These are phyloP conservation scores for Xylota segnis DNA, from an alignment of 2,888 invertebrate species.

Conservation along the genomic window DNA sequence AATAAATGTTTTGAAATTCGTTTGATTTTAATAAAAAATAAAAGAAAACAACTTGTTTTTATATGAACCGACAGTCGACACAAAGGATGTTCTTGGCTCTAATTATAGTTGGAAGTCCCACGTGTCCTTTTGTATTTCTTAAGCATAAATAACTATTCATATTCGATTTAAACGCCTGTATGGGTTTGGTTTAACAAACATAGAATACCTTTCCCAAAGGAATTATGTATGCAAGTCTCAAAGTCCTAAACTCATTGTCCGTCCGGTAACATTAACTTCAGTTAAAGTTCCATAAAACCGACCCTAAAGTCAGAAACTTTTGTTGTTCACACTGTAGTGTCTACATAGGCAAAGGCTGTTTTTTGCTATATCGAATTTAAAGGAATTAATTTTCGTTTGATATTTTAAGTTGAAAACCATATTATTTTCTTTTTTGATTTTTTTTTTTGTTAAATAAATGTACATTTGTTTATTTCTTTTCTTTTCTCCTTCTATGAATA, in stretches of 20 bases:
- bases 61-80: too few species aligned
- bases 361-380: slow-evolving; percentile 1
- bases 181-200: too few species aligned
- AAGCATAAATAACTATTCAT: too few species aligned
- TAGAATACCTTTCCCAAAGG: too few species aligned
- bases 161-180: too few species aligned
- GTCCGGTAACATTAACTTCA: too few species aligned
- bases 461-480: slow-evolving; percentile 73
- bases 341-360: slow-evolving; percentile 15
- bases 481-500: slow-evolving; percentile 68
- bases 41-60: background rate
- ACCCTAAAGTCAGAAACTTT: background rate
- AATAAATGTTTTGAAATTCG: background rate
- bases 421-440: slow-evolving; percentile 28
- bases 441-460: slow-evolving; percentile 32
- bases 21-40: background rate
- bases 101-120: too few species aligned
- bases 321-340: slow-evolving; percentile 2
- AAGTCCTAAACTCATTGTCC: too few species aligned
- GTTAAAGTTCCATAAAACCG: background rate
- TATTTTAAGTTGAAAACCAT: slow-evolving; percentile 20
- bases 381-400: background rate
- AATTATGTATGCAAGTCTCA: too few species aligned
- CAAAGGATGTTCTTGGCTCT: too few species aligned
- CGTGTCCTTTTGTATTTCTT: background rate